phyloP scores from a whole-genome alignment of 1,140 invertebrate genomes.

The Scylla paramamosain region DNA sequence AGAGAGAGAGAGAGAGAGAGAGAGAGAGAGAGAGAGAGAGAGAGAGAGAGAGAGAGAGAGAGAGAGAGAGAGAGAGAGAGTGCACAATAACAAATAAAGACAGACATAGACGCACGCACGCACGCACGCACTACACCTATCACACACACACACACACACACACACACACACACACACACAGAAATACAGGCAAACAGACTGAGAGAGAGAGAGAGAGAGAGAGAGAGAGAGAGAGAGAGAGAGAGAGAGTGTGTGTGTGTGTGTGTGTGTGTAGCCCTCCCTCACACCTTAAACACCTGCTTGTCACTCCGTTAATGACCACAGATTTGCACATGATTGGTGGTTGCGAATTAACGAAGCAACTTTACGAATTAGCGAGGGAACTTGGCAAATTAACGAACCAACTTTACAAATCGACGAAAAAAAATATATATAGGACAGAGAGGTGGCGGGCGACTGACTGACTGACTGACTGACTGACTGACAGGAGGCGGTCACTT shows the following conservation, averaged over 20 bases:
- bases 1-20: not conserved
- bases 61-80: conserved; percentile 20
- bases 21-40: not conserved
- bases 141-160: too few species aligned
- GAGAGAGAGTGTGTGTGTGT: not conserved
- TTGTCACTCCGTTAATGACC: not conserved
- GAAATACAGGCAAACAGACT: too few species aligned
- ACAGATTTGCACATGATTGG: conserved; percentile 8
- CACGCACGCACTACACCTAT: too few species aligned
- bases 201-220: not conserved
- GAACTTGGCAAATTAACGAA: not conserved
- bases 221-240: not conserved
- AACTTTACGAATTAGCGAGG: conserved; percentile 14
- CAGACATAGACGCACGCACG: too few species aligned
- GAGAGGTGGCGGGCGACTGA: not conserved
- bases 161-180: too few species aligned
- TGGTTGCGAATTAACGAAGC: not conserved
- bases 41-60: conserved; percentile 20
- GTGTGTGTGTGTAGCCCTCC: not conserved
- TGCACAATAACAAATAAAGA: not conserved
- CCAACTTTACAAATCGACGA: not conserved
- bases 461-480: not conserved
- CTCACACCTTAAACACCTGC: not conserved
- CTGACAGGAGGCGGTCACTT: not conserved
- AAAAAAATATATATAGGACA: not conserved